phyloP scores from a whole-genome alignment of 92 coral and sea anemone genomes.

The Epizoanthus rinbou region DNA sequence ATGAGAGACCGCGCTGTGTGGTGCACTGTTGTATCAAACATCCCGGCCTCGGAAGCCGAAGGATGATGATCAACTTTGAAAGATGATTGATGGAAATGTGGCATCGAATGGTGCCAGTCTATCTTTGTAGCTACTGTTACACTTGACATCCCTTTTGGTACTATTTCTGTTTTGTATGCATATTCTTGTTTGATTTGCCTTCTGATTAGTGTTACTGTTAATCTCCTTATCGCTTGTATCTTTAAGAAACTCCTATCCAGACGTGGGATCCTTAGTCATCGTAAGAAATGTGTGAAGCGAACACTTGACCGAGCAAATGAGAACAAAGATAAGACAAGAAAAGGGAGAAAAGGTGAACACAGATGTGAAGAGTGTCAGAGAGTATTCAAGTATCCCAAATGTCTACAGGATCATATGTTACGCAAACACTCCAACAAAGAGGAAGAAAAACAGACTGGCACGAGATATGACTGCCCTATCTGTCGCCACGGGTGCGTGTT shows the following conservation, averaged over 20 bases:
- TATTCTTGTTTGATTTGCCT: too few species aligned
- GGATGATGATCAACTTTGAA: too few species aligned
- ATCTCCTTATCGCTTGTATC: neutral
- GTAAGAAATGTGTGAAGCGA: slow-evolving; percentile 25
- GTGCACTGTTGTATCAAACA: too few species aligned
- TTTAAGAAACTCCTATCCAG: slow-evolving; percentile 9
- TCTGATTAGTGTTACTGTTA: neutral
- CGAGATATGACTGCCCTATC: neutral
- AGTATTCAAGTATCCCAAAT: slow-evolving; percentile 17
- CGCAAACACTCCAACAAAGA: slow-evolving; percentile 9
- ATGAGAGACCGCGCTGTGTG: too few species aligned
- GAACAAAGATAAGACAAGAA: neutral
- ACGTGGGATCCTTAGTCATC: slow-evolving; percentile 22
- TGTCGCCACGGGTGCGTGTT: neutral
- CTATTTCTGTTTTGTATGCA: too few species aligned
- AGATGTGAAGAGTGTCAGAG: neutral
- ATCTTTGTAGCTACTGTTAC: too few species aligned
- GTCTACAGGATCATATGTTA: slow-evolving; percentile 1
- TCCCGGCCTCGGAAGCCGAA: too few species aligned
- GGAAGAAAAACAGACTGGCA: neutral
- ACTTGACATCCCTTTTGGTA: too few species aligned
- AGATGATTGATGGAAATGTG: too few species aligned
- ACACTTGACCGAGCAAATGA: slow-evolving; percentile 25
- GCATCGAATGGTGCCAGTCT: too few species aligned
- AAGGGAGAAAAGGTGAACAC: neutral